Evolutionary conservation across 2,888 invertebrate species (phyloP).

Genomic region (Lomographa bimaculata): DNA sequence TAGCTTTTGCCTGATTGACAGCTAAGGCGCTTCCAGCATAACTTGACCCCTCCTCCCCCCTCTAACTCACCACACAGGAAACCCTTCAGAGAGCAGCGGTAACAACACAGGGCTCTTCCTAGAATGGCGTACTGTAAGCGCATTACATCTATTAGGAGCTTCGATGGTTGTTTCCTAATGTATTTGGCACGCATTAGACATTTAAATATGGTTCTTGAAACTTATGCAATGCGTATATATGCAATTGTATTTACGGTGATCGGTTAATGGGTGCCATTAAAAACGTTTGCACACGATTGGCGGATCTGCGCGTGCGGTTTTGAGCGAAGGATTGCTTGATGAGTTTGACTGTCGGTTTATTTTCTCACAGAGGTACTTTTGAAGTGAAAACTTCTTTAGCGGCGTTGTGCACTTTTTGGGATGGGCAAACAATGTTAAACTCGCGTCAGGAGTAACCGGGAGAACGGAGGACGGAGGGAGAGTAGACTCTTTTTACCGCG

Average conservation of each 20-base stretch:
- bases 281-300: constrained; percentile 39
- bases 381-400: too few relatives aligned
- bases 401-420: too few relatives aligned
- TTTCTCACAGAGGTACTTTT: too few relatives aligned
- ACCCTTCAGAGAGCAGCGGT: constrained; percentile 19
- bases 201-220: constrained; percentile 74
- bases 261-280: constrained; percentile 54
- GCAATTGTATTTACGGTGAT: constrained; percentile 34
- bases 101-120: constrained; percentile 36
- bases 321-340: background rate
- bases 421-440: too few relatives aligned
- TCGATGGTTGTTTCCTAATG: constrained; percentile 63
- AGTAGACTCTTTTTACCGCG: too few relatives aligned
- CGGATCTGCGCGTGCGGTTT: constrained; percentile 3
- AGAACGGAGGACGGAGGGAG: too few relatives aligned
- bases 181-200: constrained; percentile 64
- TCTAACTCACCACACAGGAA: constrained; percentile 12
- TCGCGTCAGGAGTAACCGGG: too few relatives aligned
- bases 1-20: constrained; percentile 70
- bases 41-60: constrained; percentile 36
- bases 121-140: constrained; percentile 50
- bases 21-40: constrained; percentile 59
- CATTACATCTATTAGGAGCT: constrained; percentile 68
- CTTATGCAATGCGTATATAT: constrained; percentile 57
- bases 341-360: too few relatives aligned